phyloP scores from a whole-genome alignment of 1,140 invertebrate species.

The Rhynchophorus ferrugineus region DNA sequence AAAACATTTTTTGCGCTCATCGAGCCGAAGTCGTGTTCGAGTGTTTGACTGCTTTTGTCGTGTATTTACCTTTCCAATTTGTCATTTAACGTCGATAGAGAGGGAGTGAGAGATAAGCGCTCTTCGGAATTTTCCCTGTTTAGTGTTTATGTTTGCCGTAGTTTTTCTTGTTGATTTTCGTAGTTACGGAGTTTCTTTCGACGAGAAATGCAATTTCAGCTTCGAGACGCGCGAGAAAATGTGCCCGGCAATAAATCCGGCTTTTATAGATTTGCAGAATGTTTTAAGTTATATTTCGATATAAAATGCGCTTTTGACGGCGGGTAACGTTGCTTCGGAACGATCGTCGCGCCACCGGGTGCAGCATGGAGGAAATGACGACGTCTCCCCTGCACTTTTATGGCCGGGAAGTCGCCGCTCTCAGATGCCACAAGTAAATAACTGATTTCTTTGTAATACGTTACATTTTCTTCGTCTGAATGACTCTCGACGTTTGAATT shows the following conservation, averaged over 20 bases:
- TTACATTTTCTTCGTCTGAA: no score
- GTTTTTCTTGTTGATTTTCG: conserved; percentile 4
- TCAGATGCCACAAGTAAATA: no score
- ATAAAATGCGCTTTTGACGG: no score
- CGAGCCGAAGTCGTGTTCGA: background rate
- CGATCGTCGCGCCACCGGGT: no score
- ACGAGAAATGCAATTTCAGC: background rate
- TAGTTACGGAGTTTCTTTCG: background rate
- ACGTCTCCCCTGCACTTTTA: no score
- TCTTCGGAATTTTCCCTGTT: conserved; percentile 9
- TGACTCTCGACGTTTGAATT: no score
- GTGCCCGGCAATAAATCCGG: background rate
- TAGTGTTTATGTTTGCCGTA: conserved; percentile 7
- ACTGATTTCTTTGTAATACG: no score
- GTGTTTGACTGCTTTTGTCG: conserved; percentile 9
- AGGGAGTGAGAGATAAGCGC: no score
- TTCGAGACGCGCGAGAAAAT: background rate
- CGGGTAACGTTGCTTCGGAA: no score
- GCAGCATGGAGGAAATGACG: no score
- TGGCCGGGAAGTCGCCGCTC: no score
- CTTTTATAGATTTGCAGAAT: background rate
- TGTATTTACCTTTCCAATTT: conserved; percentile 17
- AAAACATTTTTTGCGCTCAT: conserved; percentile 13
- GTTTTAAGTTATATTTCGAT: background rate
- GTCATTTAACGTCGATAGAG: conserved; percentile 8